Evolutionary conservation across 2,797 vertebrate species (phyloP).

Genomic region (Pangasius sanitwongsei): DNA sequence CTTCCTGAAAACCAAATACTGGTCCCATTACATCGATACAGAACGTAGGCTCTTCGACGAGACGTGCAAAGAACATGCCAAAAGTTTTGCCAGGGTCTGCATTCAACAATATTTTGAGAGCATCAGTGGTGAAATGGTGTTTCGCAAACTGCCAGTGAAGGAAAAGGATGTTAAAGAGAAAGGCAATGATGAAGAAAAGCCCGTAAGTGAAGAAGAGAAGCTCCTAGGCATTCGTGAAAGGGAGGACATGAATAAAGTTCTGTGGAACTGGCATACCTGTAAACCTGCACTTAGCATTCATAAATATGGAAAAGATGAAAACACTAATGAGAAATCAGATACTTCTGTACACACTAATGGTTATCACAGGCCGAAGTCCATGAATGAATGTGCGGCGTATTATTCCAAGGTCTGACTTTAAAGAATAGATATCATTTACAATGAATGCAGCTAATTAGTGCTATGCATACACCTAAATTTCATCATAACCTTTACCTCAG

Average conservation of each 20-base stretch:
- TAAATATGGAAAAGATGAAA: conserved; percentile 45
- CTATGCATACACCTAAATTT: not conserved
- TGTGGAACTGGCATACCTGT: conserved; percentile 92
- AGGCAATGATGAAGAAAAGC: conserved; percentile 62
- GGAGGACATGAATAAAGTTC: conserved; percentile 86
- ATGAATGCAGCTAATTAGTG: not conserved
- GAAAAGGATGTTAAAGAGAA: conserved; percentile 59
- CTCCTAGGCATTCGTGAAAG: conserved; percentile 87
- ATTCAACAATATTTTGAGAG: conserved; percentile 96
- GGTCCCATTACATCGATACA: conserved; percentile 95
- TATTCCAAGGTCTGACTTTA: conserved; percentile 58
- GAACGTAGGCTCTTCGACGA: conserved; percentile 95
- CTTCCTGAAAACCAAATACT: conserved; percentile 98
- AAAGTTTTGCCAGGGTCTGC: conserved; percentile 92
- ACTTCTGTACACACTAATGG: conserved; percentile 15
- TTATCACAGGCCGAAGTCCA: conserved; percentile 6
- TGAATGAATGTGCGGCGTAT: conserved; percentile 49
- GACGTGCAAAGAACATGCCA: conserved; percentile 90
- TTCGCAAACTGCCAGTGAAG: conserved; percentile 59
- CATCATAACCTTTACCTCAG: not conserved
- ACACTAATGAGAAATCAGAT: not conserved
- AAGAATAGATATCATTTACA: not conserved
- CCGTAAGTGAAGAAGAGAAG: conserved; percentile 79
- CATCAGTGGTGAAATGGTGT: conserved; percentile 82
- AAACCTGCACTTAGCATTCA: conserved; percentile 85